Base-by-base conservation (phyloP, 2,797 vertebrate genomes). In the Enteromius argenteus region DNA sequence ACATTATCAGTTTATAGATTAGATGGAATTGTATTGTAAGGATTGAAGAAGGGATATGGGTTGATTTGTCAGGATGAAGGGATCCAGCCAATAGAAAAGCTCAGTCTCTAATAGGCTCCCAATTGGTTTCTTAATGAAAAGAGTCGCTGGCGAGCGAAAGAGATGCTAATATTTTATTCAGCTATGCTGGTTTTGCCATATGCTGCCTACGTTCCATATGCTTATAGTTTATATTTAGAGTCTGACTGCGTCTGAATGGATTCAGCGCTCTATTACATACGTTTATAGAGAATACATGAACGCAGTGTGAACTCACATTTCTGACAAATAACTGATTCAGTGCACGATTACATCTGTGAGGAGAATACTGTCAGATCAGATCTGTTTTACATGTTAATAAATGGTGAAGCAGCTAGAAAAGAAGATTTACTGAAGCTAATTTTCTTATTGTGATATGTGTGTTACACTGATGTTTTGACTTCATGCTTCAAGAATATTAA, bases 51-150 rank as follows among this genome's bases (percentile, higher is more conserved):
- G 14, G 7, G 56, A 77, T 77, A 44, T 60, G 56, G 37, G 27
- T 60, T 37, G 5, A 75, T 35, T 32, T 27, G 39, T 71, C 39
- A 44, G 39, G 42, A 46, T 30, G 42, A 27, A 46, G 67, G 53
- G n/a, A 58, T 58, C 53, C 53, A 58, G 69, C 27, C 37, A 30
- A 72, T 37, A 67, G 62, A 78, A 69, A 19, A 77, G n/a, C n/a
- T 23, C 32, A 79, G 10, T 42, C 51, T 30, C 32, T 73, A 80
- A 79, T 83, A 62, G 69, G 69, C 23, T 53, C 19, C 53, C 75
- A 83, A 79, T 79, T 79, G 17, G 80, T 75, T 64, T 77, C 27
- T 81, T 83, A 39, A 15, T 56, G 76, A 77, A 72, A 76, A 42
- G 44, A 74, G 21, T 67, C 7, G 4, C 35, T 17, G 7, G n/a